phyloP scores from a whole-genome alignment of 1,140 invertebrate genomes.

The Zaprionus vittiger region DNA sequence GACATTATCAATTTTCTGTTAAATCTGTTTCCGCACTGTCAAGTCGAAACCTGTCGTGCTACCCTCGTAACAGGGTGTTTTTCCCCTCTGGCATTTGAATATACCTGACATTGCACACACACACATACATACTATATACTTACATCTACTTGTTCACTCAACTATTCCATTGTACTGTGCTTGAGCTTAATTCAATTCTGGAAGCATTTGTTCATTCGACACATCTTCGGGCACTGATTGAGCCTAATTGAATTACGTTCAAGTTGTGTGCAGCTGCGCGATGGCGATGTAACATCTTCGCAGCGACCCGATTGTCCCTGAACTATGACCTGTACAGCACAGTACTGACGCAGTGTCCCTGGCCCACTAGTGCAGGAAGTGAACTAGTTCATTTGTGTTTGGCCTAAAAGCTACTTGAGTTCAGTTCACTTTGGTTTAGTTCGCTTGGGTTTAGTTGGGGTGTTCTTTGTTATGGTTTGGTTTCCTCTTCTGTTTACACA shows the following conservation, averaged over 20 bases:
- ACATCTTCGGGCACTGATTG: conserved; percentile 72
- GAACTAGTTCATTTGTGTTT: conserved; percentile 35
- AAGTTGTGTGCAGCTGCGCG: conserved; percentile 6
- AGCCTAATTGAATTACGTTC: conserved; percentile 74
- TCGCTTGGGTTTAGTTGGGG: background rate
- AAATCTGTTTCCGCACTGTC: background rate
- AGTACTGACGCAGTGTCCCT: conserved; percentile 6
- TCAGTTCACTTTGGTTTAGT: background rate
- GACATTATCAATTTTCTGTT: background rate
- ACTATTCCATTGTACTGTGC: conserved; percentile 38
- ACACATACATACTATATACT: background rate
- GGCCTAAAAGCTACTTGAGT: conserved; percentile 22
- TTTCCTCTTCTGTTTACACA: conserved; percentile 53
- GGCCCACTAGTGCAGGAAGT: conserved; percentile 17
- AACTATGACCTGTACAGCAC: conserved; percentile 17
- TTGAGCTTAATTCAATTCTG: conserved; percentile 70
- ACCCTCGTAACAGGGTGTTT: conserved; percentile 16
- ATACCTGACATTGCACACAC: background rate
- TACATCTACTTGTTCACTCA: background rate
- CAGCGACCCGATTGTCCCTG: conserved; percentile 29
- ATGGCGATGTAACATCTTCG: conserved; percentile 61
- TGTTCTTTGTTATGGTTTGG: conserved; percentile 31
- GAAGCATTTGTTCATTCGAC: conserved; percentile 34
- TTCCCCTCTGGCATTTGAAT: background rate
- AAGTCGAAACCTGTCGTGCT: background rate